Conservation (phyloP, 2,888 invertebrate genomes). For the Cybosia mesomella region DNA sequence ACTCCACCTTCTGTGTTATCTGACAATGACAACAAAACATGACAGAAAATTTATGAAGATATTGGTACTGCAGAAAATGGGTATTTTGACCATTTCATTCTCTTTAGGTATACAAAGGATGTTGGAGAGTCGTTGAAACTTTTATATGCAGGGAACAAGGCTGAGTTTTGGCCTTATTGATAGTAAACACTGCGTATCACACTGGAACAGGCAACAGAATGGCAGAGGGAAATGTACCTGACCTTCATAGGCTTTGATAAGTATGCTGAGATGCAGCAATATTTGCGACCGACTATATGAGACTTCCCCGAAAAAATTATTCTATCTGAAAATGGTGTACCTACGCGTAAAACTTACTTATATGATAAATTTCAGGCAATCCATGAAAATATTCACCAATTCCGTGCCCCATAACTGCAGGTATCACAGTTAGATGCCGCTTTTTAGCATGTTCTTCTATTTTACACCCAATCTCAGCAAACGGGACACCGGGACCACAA, state of each 20-base stretch:
- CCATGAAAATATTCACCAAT: constrained; percentile 97
- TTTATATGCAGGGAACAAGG: no score
- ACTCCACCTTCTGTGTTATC: constrained; percentile 89
- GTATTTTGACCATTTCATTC: neutral
- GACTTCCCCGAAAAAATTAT: neutral
- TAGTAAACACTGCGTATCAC: no score
- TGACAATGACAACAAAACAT: constrained; percentile 60
- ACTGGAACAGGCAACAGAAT: no score
- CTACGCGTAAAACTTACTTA: constrained; percentile 85
- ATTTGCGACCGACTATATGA: no score
- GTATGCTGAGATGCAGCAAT: no score
- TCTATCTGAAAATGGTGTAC: no score
- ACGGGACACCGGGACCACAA: constrained; percentile 88
- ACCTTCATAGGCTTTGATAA: no score
- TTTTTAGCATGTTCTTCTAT: constrained; percentile 89
- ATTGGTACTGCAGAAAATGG: neutral
- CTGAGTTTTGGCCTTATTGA: no score
- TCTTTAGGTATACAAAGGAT: no score
- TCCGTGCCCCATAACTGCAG: constrained; percentile 96
- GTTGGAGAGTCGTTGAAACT: no score
- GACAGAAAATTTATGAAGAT: neutral
- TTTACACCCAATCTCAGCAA: constrained; percentile 88
- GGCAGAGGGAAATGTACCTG: no score
- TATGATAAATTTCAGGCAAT: constrained; percentile 95
- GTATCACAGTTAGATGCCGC: constrained; percentile 90